Evolutionary conservation across 2,888 invertebrate genomes (phyloP).

Genomic region (Cremastinae sp.): DNA sequence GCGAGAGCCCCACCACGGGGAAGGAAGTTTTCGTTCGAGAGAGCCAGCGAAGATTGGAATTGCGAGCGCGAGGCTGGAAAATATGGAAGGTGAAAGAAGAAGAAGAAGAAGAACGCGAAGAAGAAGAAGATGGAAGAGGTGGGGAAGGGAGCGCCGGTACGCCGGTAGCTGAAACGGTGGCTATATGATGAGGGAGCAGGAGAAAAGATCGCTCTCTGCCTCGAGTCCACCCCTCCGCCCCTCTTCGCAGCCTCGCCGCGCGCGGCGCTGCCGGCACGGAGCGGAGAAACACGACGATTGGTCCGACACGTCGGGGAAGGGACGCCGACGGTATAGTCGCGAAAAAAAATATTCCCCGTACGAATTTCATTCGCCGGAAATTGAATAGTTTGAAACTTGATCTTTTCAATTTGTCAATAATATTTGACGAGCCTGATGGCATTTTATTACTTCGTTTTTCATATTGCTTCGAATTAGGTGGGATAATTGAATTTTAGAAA

Average conservation of each 20-base stretch:
- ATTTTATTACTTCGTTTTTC: no score
- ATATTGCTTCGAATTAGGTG: no score
- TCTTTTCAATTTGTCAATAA: no score
- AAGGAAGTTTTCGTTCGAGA: conserved; percentile 72
- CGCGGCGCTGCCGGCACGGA: neutral
- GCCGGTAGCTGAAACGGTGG: conserved; percentile 31
- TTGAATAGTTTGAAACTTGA: no score
- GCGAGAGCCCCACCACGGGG: conserved; percentile 34
- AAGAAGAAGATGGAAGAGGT: neutral
- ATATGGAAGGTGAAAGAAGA: conserved; percentile 41
- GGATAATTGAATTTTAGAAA: no score
- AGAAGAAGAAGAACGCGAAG: conserved; percentile 8
- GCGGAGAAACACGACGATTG: neutral
- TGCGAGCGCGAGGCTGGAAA: conserved; percentile 76
- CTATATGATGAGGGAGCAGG: conserved; percentile 22
- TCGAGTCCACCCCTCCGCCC: neutral
- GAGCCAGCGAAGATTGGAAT: conserved; percentile 57
- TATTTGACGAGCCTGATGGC: no score
- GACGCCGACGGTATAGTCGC: neutral
- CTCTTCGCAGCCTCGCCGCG: no score
- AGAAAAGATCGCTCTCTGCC: neutral
- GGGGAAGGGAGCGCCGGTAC: conserved; percentile 34
- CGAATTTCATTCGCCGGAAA: no score
- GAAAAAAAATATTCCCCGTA: no score
- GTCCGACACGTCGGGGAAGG: neutral